Evolutionary conservation across 2,797 vertebrate species (phyloP), one percentile per base, ranked within the genome.

Genomic region (Capromys pilorides): DNA sequence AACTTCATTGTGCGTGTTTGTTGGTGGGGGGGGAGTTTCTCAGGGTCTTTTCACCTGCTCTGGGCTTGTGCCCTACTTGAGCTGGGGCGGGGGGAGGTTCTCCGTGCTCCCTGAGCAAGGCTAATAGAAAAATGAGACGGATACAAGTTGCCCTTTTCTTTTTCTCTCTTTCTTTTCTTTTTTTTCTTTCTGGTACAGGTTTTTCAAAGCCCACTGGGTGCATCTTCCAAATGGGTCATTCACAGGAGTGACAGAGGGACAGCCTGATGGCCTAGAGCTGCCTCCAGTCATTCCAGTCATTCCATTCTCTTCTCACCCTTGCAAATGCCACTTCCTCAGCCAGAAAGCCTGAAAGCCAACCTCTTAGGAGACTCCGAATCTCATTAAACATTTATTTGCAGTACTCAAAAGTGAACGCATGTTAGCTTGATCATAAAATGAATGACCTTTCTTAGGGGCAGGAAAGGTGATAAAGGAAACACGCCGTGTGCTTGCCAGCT

Each of bases 371-470:
- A 84, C 71, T 90, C 54, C 7, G 36, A 45, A 64, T 96, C 91
- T 94, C 84, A 96, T 96, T 96, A 96, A 96, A 96, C 87, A 81
- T 92, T 88, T 97, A 92, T 94, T 95, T 96, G 88, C 86, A 78
- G 94, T 96, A 51, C 94, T 91, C 94, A 87, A 93, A 93, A 92
- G 62, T 61, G 75, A 90, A 39, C 78, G 18, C 75, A 69, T 94
- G 67, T 92, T 45, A 94, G 86, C 57, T 88, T 22, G 88, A 79
- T 89, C 77, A 39, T 81, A 86, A 93, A 91, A 79, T 8, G 54
- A 93, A 87, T 85, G 92, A 91, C 86, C 45, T 94, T 92, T 96
- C 83, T 75, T 28, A 54, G 26, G 54, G 26, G 54, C 71, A 79
- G 75, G 62, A n/a, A 86, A 95, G 6, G 31, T 19, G n/a, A 78